A percentile compares a stretch with the other conserved stretches of the same genome.
phyloP scores from a whole-genome alignment of 37 sponge, comb jelly and placozoan genomes.

The Beroe ovata region DNA sequence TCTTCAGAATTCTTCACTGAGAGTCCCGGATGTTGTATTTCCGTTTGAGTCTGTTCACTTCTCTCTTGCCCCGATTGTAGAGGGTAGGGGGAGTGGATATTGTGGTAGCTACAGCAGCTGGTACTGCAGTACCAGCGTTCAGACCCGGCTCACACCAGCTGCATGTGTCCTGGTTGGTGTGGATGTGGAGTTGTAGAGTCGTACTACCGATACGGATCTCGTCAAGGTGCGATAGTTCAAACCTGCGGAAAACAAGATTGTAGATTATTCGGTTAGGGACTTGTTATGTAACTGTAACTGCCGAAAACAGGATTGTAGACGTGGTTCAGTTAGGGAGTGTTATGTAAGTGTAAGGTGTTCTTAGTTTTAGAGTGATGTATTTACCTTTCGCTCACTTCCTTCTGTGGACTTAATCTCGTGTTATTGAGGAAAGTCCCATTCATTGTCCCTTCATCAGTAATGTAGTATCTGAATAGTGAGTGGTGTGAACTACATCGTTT shows the following conservation, averaged over 20 bases:
- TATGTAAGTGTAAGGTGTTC: too few relatives aligned
- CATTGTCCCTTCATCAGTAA: constrained; percentile 50
- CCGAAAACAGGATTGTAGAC: too few relatives aligned
- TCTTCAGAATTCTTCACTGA: too few relatives aligned
- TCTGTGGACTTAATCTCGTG: constrained; percentile 6
- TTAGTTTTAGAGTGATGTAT: too few relatives aligned
- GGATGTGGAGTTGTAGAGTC: constrained; percentile 50
- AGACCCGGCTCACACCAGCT: constrained; percentile 63
- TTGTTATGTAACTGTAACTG: too few relatives aligned
- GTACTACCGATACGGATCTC: constrained; percentile 40
- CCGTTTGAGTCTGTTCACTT: constrained; percentile 38
- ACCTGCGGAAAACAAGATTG: constrained; percentile 36
- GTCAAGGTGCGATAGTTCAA: constrained; percentile 45
- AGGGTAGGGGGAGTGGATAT: constrained; percentile 28
- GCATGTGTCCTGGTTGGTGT: constrained; percentile 53
- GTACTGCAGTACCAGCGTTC: not conserved
- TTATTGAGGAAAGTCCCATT: constrained; percentile 52
- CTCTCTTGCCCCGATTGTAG: constrained; percentile 11
- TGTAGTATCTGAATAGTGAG: constrained; percentile 34
- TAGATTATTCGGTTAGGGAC: too few relatives aligned
- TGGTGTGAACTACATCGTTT: too few relatives aligned
- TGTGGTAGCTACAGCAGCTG: not conserved
- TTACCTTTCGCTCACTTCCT: constrained; percentile 42
- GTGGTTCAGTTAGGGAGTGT: too few relatives aligned
- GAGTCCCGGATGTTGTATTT: constrained; percentile 21